A percentile compares a stretch with the other conserved stretches of the same genome.
These are phyloP conservation scores for Tholera decimalis DNA, from an alignment of 2,888 invertebrate species.

Conservation along the genomic window DNA sequence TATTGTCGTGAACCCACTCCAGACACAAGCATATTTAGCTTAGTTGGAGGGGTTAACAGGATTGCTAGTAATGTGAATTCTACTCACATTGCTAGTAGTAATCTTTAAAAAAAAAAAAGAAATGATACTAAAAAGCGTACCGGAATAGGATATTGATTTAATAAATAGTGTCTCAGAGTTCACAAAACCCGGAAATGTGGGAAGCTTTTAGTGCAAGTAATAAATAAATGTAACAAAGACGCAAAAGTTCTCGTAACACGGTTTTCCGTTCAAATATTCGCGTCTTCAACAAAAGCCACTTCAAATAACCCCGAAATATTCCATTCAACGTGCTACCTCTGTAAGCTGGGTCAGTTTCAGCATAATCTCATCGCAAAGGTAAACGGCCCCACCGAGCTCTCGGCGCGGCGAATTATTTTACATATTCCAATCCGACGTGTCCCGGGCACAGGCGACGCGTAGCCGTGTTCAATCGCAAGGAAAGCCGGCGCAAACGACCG, in stretches of 20 bases:
- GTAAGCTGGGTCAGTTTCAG: conserved; percentile 71
- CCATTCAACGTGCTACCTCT: conserved; percentile 53
- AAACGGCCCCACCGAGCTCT: conserved; percentile 73
- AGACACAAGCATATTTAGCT: too few species aligned
- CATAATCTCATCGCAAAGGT: conserved; percentile 71
- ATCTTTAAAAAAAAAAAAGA: too few species aligned
- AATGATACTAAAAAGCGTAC: conserved; percentile 9
- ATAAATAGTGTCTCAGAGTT: conserved; percentile 13
- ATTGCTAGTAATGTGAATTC: too few species aligned
- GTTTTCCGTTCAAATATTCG: conserved; percentile 55
- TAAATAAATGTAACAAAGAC: conserved; percentile 51
- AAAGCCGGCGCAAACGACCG: conserved; percentile 64
- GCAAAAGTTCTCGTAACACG: conserved; percentile 36
- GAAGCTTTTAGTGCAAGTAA: conserved; percentile 38
- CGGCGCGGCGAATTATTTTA: conserved; percentile 76
- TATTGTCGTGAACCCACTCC: too few species aligned
- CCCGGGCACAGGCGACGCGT: conserved; percentile 62
- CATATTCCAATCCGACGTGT: conserved; percentile 74
- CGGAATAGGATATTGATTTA: conserved; percentile 13
- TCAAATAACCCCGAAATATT: conserved; percentile 59
- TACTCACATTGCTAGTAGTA: too few species aligned
- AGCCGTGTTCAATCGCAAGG: conserved; percentile 63
- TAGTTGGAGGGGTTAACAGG: too few species aligned
- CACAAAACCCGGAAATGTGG: conserved; percentile 22
- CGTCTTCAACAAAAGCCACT: conserved; percentile 61